A percentile compares a stretch with the other conserved stretches of the same genome.
Conservation (phyloP, 2,113 vertebrate species). For the Notarius lentiginosus region DNA sequence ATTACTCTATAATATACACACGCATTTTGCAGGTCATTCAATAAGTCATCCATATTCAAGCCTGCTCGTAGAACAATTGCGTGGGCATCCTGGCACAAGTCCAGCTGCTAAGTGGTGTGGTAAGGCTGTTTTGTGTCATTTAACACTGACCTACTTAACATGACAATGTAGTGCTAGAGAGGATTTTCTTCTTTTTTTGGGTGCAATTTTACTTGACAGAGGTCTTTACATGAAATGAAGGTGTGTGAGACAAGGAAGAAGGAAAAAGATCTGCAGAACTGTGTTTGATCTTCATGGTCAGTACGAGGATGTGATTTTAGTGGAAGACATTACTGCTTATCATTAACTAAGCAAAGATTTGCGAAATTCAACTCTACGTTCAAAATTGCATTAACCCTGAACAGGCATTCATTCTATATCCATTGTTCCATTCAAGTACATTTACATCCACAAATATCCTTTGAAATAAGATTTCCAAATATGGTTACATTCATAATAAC, state of each 20-base stretch:
- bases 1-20: conserved; percentile 1
- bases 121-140: conserved; percentile 17
- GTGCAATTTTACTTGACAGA: background rate
- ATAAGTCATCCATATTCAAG: background rate
- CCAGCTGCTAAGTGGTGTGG: background rate
- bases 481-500: conserved; percentile 27
- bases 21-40: conserved; percentile 2
- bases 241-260: background rate
- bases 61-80: background rate
- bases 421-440: background rate
- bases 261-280: background rate
- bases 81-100: background rate
- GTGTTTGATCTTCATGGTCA: conserved; percentile 13
- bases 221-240: background rate
- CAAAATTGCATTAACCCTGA: background rate
- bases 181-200: background rate
- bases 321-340: conserved; percentile 17
- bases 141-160: conserved; percentile 10
- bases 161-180: background rate
- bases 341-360: conserved; percentile 30
- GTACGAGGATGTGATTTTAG: conserved; percentile 24
- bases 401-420: background rate
- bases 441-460: background rate
- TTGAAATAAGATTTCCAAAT: conserved; percentile 18
- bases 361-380: background rate